phyloP scores from a whole-genome alignment of 2,888 invertebrate genomes.

The Stictocephala bisonia region DNA sequence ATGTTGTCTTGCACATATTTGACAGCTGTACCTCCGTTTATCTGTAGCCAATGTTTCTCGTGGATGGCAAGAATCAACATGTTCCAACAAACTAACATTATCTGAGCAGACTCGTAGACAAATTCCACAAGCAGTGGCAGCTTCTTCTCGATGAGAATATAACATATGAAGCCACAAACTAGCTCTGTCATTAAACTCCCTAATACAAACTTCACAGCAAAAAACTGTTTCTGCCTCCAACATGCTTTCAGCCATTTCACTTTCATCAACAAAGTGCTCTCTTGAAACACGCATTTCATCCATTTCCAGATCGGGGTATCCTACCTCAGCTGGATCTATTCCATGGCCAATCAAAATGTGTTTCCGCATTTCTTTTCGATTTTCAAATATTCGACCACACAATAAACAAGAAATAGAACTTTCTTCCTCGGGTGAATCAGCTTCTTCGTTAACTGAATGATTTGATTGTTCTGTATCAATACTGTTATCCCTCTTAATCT shows the following conservation, averaged over 20 bases:
- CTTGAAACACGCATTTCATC: conserved; percentile 14
- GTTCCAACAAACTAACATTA: conserved; percentile 66
- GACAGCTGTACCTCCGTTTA: conserved; percentile 61
- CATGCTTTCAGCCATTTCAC: conserved; percentile 61
- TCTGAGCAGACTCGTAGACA: conserved; percentile 68
- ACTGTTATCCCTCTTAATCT: conserved; percentile 57
- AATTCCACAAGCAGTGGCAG: conserved; percentile 69
- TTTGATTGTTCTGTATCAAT: conserved; percentile 55
- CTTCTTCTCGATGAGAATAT: conserved; percentile 68
- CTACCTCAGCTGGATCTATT: conserved; percentile 58
- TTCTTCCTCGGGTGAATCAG: conserved; percentile 30
- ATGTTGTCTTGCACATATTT: conserved; percentile 69
- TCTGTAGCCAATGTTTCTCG: conserved; percentile 57
- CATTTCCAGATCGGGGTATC: neutral
- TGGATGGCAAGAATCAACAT: conserved; percentile 67
- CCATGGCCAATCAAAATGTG: conserved; percentile 69
- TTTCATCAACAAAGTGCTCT: conserved; percentile 60
- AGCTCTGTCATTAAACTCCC: conserved; percentile 67
- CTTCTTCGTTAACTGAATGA: conserved; percentile 31
- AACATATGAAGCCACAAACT: conserved; percentile 70
- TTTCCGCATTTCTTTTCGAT: conserved; percentile 66
- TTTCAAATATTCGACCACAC: conserved; percentile 67
- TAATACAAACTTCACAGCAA: conserved; percentile 66
- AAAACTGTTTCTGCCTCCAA: conserved; percentile 66
- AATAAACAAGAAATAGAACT: conserved; percentile 64